phyloP scores from a whole-genome alignment of 1,140 invertebrate genomes.

The Brachionus asplanchnoidis region DNA sequence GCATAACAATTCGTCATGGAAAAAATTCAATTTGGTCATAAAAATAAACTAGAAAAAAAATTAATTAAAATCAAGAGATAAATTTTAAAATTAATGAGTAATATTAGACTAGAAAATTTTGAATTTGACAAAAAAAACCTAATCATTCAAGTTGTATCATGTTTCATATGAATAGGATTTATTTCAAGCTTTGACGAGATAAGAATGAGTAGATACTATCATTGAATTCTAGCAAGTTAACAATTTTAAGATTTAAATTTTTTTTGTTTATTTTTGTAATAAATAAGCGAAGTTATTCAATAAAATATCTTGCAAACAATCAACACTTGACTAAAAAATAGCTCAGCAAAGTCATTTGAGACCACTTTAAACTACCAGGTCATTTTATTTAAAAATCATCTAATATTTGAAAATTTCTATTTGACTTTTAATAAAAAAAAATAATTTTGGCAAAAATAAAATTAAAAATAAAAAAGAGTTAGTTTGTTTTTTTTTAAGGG shows the following conservation, averaged over 20 bases:
- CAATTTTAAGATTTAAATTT: neutral
- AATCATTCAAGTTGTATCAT: neutral
- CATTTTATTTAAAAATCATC: neutral
- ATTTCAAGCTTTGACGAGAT: neutral
- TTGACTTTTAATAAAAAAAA: neutral
- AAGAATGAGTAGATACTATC: neutral
- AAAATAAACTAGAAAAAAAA: neutral
- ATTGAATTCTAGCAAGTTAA: neutral
- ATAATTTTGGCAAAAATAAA: neutral
- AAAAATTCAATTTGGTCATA: neutral
- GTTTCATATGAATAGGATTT: neutral
- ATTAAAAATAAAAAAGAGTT: neutral
- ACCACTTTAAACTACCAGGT: slow-evolving; percentile 21
- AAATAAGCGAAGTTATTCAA: neutral
- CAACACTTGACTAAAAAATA: neutral
- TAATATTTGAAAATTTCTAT: neutral
- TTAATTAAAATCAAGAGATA: neutral
- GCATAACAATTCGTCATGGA: neutral
- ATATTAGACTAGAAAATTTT: neutral
- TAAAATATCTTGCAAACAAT: neutral
- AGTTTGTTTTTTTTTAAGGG: neutral
- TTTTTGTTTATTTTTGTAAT: neutral
- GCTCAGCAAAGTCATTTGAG: slow-evolving; percentile 6
- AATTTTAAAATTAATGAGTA: neutral
- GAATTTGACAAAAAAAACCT: neutral